phyloP scores from a whole-genome alignment of 2,797 vertebrate genomes.

The Pseudotriccus pelzelni region DNA sequence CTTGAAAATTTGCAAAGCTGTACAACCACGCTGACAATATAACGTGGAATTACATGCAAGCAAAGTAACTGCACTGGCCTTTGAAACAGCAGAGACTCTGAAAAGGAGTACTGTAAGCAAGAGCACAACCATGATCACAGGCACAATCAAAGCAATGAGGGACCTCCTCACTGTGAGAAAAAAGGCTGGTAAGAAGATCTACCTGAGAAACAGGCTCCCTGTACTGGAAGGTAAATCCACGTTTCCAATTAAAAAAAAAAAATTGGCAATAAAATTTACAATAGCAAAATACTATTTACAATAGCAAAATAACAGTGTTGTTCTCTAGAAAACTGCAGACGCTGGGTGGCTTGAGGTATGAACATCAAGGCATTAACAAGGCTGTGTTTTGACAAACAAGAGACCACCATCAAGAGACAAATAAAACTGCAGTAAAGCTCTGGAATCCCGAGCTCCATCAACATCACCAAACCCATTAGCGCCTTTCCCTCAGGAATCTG shows the following conservation, averaged over 20 bases:
- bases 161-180: neutral
- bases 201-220: neutral
- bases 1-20: neutral
- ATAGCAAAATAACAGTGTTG: neutral
- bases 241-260: neutral
- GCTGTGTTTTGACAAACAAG: neutral
- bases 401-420: neutral
- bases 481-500: neutral
- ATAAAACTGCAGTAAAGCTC: neutral
- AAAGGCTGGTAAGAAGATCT: neutral
- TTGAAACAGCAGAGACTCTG: neutral
- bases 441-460: neutral
- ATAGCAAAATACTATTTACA: neutral
- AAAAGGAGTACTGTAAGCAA: neutral
- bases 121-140: neutral
- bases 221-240: neutral
- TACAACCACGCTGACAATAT: rapidly evolving
- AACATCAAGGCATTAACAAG: neutral
- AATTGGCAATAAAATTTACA: neutral
- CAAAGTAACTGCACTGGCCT: rapidly evolving
- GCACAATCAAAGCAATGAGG: neutral
- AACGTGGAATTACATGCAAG: neutral
- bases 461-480: neutral
- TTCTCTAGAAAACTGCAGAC: neutral
- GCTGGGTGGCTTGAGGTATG: neutral